Evolutionary conservation across 2,113 vertebrate genomes (phyloP), one percentile per base, ranked within the genome.

Genomic region (Heliornis fulica): DNA sequence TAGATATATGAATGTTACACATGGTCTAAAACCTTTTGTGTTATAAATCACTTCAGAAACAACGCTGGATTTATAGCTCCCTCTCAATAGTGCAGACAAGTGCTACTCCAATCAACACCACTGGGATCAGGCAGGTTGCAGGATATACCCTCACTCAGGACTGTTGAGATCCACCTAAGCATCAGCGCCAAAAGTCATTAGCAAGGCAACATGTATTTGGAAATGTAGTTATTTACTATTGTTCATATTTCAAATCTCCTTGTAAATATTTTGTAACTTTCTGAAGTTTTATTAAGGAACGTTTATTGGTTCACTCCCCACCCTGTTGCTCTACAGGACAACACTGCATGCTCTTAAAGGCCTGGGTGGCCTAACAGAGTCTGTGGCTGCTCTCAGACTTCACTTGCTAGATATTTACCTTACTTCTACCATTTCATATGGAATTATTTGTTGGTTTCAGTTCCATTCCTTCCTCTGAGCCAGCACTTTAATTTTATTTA

Each of bases 391-490:
- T 90, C 70, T 89, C 8, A 1, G 69, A 76, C 70, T 94, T 92
- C 53, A 43, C 59, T 93, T 81, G 68, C 75, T 53, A 69, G 32
- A 90, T 76, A 95, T 94, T 95, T 95, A 91, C 68, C 59, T 83
- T 93, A 82, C 22, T 95, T 65, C 75, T 94, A 36, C 80, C 56
- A 86, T 96, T 92, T 95, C 51, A 41, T 89, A 78, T 74, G 68
- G 90, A 87, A 96, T 79, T 95, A 83, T 91, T 94, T 91, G 81
- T 89, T 10, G 21, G 76, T 76, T 94, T 97, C 72, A 68, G 26
- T 60, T 40, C 64, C 36, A 84, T 77, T 93, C 50, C 83, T 94
- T 94, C 77, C 53, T 90, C 63, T 60, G 81, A 93, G 70, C 41
- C 65, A 83, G 23, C 1, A 6, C 43, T 89, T 92, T n/a, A 15